Evolutionary conservation across 2,113 vertebrate genomes (phyloP).

Genomic region (Etia nguti): DNA sequence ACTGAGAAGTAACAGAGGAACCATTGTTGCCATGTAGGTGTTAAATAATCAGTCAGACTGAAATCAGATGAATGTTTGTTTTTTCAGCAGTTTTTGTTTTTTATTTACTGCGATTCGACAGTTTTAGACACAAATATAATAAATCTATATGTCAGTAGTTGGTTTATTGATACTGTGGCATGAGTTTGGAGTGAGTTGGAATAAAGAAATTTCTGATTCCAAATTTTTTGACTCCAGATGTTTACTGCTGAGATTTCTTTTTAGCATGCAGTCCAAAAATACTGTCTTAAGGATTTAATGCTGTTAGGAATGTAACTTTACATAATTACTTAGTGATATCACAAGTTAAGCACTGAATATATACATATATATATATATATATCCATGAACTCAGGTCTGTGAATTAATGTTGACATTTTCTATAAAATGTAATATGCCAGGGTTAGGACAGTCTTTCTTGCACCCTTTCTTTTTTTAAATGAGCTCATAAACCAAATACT

Average conservation of each 20-base stretch:
- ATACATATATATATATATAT: neutral
- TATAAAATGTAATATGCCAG: neutral
- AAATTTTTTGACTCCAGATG: neutral
- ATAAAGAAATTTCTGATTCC: neutral
- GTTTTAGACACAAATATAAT: neutral
- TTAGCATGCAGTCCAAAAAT: neutral
- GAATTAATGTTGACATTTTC: neutral
- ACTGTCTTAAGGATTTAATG: neutral
- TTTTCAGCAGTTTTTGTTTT: neutral
- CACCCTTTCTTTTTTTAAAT: neutral
- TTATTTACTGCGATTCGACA: neutral
- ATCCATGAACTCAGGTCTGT: neutral
- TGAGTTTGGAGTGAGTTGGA: neutral
- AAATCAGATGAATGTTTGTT: slow-evolving; percentile 17
- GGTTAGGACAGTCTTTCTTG: neutral
- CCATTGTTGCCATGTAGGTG: slow-evolving; percentile 31
- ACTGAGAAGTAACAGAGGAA: slow-evolving; percentile 8
- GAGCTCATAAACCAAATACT: neutral
- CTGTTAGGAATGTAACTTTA: neutral
- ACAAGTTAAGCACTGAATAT: neutral
- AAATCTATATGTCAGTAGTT: neutral
- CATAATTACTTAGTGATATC: neutral
- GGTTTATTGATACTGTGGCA: neutral
- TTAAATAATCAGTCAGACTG: slow-evolving; percentile 3
- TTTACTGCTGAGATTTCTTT: neutral